Evolutionary conservation across 2,797 vertebrate genomes (phyloP).

Genomic region (Catostomus latipinnis): DNA sequence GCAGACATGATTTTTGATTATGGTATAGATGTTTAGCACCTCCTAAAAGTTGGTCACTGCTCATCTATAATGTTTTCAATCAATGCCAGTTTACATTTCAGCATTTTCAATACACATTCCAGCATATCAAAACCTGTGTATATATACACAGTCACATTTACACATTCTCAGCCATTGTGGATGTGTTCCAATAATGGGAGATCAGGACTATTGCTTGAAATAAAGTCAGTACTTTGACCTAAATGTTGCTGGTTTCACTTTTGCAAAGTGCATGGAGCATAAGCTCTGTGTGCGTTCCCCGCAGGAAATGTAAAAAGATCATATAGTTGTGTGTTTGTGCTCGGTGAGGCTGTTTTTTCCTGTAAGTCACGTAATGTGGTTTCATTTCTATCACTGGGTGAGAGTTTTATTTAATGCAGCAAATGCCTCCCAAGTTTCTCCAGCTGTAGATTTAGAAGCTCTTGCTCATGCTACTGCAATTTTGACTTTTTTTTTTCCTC

Average conservation of each 20-base stretch:
- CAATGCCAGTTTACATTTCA: background rate
- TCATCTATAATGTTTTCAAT: background rate
- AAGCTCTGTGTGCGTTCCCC: no score
- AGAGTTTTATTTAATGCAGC: slow-evolving; percentile 10
- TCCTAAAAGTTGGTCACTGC: background rate
- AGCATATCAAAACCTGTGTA: no score
- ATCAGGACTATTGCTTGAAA: background rate
- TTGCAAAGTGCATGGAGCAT: background rate
- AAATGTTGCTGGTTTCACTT: background rate
- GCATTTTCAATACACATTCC: no score
- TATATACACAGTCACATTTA: background rate
- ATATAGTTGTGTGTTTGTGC: slow-evolving; percentile 25
- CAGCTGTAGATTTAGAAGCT: no score
- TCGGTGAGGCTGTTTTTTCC: slow-evolving; percentile 39
- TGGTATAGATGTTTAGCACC: background rate
- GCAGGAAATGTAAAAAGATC: slow-evolving; percentile 52
- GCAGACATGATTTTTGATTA: background rate
- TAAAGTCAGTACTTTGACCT: background rate
- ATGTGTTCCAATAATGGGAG: background rate
- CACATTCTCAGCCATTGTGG: no score
- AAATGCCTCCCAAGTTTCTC: background rate
- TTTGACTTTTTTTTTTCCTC: background rate
- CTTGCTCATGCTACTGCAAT: background rate
- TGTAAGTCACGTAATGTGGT: slow-evolving; percentile 31
- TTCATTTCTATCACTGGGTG: background rate